Evolutionary conservation across 2,888 invertebrate genomes (phyloP).

Genomic region (Nineta flava): DNA sequence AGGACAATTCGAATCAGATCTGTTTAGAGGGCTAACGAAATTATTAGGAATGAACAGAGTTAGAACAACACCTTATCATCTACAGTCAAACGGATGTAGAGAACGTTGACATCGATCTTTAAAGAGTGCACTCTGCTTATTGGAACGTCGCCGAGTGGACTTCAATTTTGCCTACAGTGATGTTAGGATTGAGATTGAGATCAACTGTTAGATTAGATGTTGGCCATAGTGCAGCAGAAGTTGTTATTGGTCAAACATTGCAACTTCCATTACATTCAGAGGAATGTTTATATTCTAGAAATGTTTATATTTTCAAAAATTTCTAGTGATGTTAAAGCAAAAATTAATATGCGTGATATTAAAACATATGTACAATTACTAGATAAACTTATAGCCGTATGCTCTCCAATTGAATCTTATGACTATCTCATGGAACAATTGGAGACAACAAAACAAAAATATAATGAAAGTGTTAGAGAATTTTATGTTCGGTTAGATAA

Average conservation of each 20-base stretch:
- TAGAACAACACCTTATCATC: constrained; percentile 5
- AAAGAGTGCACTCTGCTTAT: not conserved
- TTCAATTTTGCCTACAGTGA: not conserved
- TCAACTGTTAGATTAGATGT: constrained; percentile 17
- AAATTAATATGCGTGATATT: too few relatives aligned
- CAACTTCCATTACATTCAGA: too few relatives aligned
- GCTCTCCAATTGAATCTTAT: too few relatives aligned
- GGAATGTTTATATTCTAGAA: too few relatives aligned
- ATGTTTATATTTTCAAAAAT: too few relatives aligned
- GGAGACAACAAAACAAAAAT: too few relatives aligned
- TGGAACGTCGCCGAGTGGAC: not conserved
- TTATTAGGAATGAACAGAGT: constrained; percentile 10
- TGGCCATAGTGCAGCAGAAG: constrained; percentile 14
- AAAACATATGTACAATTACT: too few relatives aligned
- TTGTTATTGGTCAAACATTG: constrained; percentile 16
- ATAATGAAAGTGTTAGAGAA: too few relatives aligned
- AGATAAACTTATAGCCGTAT: too few relatives aligned
- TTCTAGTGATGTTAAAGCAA: too few relatives aligned
- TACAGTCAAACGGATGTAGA: not conserved
- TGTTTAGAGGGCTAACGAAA: constrained; percentile 13
- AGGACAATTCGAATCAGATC: constrained; percentile 16
- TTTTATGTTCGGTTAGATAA: too few relatives aligned
- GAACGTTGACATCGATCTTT: not conserved
- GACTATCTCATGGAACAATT: too few relatives aligned
- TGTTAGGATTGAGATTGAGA: constrained; percentile 13